A percentile compares a stretch with the other conserved stretches of the same genome.
phyloP scores from a whole-genome alignment of 2,113 vertebrate species.

The Hepsetus odoe region DNA sequence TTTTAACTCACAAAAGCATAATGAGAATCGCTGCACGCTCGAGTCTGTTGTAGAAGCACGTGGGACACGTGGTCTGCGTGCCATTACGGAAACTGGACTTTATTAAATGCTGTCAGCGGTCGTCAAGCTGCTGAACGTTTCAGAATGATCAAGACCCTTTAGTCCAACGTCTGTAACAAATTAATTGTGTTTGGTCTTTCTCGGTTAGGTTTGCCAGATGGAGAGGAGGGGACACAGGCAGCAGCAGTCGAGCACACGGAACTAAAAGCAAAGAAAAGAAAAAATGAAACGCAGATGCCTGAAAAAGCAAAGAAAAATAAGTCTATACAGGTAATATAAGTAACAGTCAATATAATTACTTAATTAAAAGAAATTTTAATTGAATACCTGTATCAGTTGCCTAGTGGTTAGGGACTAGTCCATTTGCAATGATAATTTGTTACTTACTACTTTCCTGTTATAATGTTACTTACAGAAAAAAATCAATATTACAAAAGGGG shows the following conservation, averaged over 20 bases:
- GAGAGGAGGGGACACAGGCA: conserved; percentile 46
- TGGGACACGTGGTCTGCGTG: conserved; percentile 9
- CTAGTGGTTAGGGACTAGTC: too few relatives aligned
- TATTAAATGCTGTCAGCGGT: not conserved
- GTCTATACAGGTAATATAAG: conserved; percentile 50
- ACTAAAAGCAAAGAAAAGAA: conserved; percentile 67
- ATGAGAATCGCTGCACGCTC: not conserved
- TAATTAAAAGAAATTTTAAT: not conserved
- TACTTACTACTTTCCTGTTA: not conserved
- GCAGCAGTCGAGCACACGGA: conserved; percentile 43
- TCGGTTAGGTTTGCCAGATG: conserved; percentile 61
- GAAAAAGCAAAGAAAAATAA: conserved; percentile 67
- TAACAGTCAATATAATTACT: too few relatives aligned
- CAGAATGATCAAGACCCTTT: too few relatives aligned
- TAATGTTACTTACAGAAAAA: conserved; percentile 47
- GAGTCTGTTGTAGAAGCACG: too few relatives aligned
- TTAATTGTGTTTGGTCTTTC: not conserved
- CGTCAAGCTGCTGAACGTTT: not conserved
- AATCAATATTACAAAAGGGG: conserved; percentile 18
- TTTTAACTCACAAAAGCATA: not conserved
- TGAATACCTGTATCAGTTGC: not conserved
- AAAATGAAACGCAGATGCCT: conserved; percentile 53
- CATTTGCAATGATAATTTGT: not conserved
- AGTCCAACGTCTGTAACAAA: not conserved
- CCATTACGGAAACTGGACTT: not conserved